Evolutionary conservation across 2,797 vertebrate genomes (phyloP).

Genomic region (Borostomias antarcticus): DNA sequence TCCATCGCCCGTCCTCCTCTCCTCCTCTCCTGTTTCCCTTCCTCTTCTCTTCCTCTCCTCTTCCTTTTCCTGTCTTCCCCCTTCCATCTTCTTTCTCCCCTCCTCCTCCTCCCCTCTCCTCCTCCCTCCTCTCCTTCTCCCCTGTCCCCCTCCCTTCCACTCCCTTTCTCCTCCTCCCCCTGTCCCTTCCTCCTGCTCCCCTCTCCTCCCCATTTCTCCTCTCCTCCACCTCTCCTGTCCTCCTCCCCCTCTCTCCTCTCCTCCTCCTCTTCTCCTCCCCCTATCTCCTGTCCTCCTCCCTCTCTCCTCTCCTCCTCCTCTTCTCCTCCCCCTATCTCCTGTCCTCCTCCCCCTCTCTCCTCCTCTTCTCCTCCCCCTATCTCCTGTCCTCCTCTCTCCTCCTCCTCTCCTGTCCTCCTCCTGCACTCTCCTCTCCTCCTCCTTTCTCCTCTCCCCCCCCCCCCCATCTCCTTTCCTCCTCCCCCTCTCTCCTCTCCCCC

Average conservation of each 20-base stretch:
- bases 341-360: background rate
- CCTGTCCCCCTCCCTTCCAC: no score
- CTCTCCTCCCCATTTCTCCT: background rate
- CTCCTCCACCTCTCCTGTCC: background rate
- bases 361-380: constrained; percentile 21
- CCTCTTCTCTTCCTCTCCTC: background rate
- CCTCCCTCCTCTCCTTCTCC: constrained; percentile 20
- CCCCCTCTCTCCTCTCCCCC: background rate
- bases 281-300: background rate
- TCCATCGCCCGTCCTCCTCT: no score
- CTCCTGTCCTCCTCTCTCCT: background rate
- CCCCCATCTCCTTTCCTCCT: background rate
- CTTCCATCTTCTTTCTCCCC: background rate
- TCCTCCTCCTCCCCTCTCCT: background rate
- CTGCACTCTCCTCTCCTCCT: background rate
- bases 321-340: background rate
- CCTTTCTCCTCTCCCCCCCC: background rate
- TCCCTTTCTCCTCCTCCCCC: no score
- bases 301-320: background rate
- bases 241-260: background rate
- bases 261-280: background rate
- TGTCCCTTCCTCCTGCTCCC: background rate
- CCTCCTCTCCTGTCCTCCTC: background rate
- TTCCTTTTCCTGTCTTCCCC: background rate
- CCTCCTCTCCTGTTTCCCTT: background rate